Base-by-base conservation (phyloP, 1,140 invertebrate genomes). In the Orchesella cincta region DNA sequence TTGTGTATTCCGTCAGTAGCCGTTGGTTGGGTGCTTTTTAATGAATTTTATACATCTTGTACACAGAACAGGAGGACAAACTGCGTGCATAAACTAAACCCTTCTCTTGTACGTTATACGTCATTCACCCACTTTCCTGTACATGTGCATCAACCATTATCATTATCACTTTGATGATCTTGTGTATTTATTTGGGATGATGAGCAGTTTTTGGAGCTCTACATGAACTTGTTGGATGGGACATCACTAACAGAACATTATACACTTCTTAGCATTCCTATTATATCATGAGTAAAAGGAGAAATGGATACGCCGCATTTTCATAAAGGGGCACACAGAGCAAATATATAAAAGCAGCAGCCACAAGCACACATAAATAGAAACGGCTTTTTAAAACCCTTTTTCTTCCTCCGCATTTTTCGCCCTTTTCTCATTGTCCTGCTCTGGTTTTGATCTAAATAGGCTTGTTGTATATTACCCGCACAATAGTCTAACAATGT, bases 381-480 rank as follows among this genome's bases (percentile, higher is more conserved):
- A 46, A 67, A 67, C 62, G 26, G 62, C 62, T 33, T 67, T 67
- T 67, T 67, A 67, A 67, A 67, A 29, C 62, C 62, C 62, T 67
- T 14, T 67, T 23, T 31, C 12, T 67, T 33, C n/a, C 31, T 67
- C 8, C 14, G 3, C 29, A 31, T n/a, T 33, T 16, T 16, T 67
- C n/a, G 26, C 62, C 62, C 62, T 31, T 67, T 57, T 57, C 52
- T 33, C 62, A 67, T 67, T 67, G 62, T 67, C 3, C 26, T 31
- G 31, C 62, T 5, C 23, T 67, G 12, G 29, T 18, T 31, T 23
- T 8, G n/a, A n/a, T 57, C 54, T 57, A 18, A 57, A 57, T 57
- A 57, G 54, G 26, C 54, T 57, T 46, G 20, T 20, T 46, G n/a
- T n/a, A n/a, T n/a, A n/a, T n/a, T n/a, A n/a, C n/a, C n/a, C n/a